Evolutionary conservation across 2,888 invertebrate genomes (phyloP), one percentile per base, ranked within the genome.

Genomic region (Bembecia ichneumoniformis): DNA sequence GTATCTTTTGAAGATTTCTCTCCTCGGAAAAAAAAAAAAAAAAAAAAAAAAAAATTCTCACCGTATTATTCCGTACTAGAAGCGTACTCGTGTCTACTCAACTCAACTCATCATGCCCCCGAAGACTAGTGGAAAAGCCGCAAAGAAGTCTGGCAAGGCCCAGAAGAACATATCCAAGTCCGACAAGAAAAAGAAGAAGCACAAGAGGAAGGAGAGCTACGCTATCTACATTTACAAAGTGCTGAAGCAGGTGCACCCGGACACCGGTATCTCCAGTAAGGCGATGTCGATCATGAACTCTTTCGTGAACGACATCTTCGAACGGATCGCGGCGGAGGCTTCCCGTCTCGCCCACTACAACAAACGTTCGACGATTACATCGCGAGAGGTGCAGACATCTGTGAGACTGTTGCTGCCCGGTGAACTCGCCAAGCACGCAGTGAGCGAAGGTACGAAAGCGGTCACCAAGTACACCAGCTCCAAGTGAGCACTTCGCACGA

Each of bases 261-360:
- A 91, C 67, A 91, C 15, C 46, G 64, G 67, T 49, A 67, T 67
- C 49, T 66, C 65, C 46, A 62, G 62, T 48, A 92, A 91, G 71
- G 91, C 91, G 15, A 92, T 91, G 91, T 88, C 86, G 55, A 91
- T 91, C 72, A 91, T 92, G 90, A 91, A 92, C 79, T 90, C 89
- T 55, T 93, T 92, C 67, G 91, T 93, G 46, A 92, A 91, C 70
- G 92, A 93, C 66, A 90, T 92, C 51, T 92, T 93, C 66, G 91
- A 93, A 68, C 87, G 91, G 43, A 91, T 92, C 68, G 91, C 91
- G 35, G 87, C 89, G 2, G 90, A 91, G 64, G 88, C 91, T 2
- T 89, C 90, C 3, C 88, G 89, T 51, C 74, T 92, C 58, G 90
- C 90, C 28, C 90, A 91, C 62, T 91, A 91, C 82, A 90, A 89